Base-by-base conservation (phyloP, 2,888 invertebrate species). In the Hemithea aestivaria region DNA sequence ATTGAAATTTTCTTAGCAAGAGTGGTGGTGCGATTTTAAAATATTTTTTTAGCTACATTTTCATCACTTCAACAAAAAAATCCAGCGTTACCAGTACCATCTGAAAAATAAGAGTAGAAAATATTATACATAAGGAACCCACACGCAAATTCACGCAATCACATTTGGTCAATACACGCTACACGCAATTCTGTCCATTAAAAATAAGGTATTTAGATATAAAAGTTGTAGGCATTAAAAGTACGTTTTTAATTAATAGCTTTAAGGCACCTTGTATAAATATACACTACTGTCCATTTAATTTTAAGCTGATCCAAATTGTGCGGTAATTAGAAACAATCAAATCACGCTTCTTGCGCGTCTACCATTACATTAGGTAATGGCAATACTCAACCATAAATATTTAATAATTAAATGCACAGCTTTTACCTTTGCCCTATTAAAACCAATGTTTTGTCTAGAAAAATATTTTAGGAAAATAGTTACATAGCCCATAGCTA, bases 111-210 rank as follows among this genome's bases (percentile, higher is more conserved):
- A 16, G 16, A 16, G 16, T 16, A 16, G 2, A 16, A 16, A 23
- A 23, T 23, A 23, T 2, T 27, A 12, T 5, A 2, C n/a, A 27
- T 12, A 34, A 42, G 11, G 39, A 36, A 27, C 28, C 16, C 23
- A 38, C 44, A 41, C 45, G 41, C 44, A 31, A 38, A 48, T 40
- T 56, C 66, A 65, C 71, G 67, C 71, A 54, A 67, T 64, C 66
- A 64, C 66, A 16, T 60, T 56, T 57, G 55, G 66, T 63, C 62
- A 61, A 57, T 53, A 72, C 76, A 83, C 80, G 82, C 84, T 75
- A 81, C 76, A 80, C 70, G 85, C 85, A 83, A 87, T 75, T 83
- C 85, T 87, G 85, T 87, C 85, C 85, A 87, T 80, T 87, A 81
- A 49, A 66, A 29, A 45, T 82, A 83, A 82, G 81, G 53, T 53